Conservation (phyloP, 1,140 invertebrate species). For the Matsumurasca onukii region DNA sequence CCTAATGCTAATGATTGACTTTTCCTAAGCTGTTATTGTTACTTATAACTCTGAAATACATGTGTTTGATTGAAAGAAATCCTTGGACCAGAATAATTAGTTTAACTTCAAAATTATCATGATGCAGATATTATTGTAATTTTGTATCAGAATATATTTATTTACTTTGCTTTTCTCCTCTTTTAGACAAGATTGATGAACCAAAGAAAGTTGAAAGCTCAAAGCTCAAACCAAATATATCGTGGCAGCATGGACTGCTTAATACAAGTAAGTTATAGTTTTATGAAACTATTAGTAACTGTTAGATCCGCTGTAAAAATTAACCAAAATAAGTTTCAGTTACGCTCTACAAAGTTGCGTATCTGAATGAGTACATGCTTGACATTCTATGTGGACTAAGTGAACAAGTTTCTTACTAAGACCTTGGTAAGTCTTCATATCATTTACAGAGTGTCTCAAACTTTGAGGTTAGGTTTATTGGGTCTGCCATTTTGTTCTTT, state of each 20-base stretch:
- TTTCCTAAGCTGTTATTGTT: background rate
- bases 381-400: background rate
- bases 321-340: background rate
- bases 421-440: no score
- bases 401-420: no score
- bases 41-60: background rate
- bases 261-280: conserved; percentile 62
- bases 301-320: background rate
- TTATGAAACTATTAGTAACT: background rate
- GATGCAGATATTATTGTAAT: background rate
- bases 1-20: background rate
- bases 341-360: background rate
- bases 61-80: background rate
- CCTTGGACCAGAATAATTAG: no score
- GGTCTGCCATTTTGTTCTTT: no score
- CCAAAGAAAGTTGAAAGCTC: conserved; percentile 64
- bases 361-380: background rate
- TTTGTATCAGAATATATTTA: background rate
- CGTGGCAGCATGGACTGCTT: conserved; percentile 85
- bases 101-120: background rate
- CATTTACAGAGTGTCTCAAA: no score
- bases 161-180: conserved; percentile 28
- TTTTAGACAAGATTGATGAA: conserved; percentile 92
- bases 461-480: no score
- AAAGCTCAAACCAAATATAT: conserved; percentile 51